Evolutionary conservation across 2,888 invertebrate species (phyloP).

Genomic region (Onchidella celtica): DNA sequence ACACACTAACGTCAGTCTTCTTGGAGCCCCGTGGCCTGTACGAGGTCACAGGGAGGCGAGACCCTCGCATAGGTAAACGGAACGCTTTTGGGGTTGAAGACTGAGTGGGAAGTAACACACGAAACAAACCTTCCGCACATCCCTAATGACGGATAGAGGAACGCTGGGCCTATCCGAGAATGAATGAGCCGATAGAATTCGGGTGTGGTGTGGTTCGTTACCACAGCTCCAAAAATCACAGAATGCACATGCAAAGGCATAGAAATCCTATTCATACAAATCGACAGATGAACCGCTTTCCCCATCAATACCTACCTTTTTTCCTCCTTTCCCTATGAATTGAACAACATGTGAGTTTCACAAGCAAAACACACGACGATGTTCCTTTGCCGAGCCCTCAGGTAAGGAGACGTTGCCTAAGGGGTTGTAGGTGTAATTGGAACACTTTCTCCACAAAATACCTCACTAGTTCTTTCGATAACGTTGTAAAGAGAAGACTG

Average conservation of each 20-base stretch:
- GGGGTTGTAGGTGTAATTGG: constrained; percentile 24
- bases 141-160: constrained; percentile 2
- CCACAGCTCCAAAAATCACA: constrained; percentile 14
- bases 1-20: constrained; percentile 5
- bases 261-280: constrained; percentile 11
- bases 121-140: constrained; percentile 20
- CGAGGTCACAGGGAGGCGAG: constrained; percentile 18
- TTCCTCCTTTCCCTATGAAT: neutral
- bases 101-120: neutral
- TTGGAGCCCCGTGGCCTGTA: constrained; percentile 23
- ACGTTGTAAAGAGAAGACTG: neutral
- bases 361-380: constrained; percentile 37
- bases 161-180: neutral
- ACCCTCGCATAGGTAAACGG: constrained; percentile 29
- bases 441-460: neutral
- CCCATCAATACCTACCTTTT: constrained; percentile 13
- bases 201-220: neutral
- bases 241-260: neutral
- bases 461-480: neutral
- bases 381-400: constrained; percentile 9
- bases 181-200: constrained; percentile 18
- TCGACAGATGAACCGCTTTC: constrained; percentile 9
- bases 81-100: constrained; percentile 14
- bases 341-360: constrained; percentile 29
- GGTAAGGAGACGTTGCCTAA: constrained; percentile 10